A percentile compares a stretch with the other conserved stretches of the same genome.
Evolutionary conservation across 2,797 vertebrate species (phyloP).

Genomic region (Periophthalmus magnuspinnatus): DNA sequence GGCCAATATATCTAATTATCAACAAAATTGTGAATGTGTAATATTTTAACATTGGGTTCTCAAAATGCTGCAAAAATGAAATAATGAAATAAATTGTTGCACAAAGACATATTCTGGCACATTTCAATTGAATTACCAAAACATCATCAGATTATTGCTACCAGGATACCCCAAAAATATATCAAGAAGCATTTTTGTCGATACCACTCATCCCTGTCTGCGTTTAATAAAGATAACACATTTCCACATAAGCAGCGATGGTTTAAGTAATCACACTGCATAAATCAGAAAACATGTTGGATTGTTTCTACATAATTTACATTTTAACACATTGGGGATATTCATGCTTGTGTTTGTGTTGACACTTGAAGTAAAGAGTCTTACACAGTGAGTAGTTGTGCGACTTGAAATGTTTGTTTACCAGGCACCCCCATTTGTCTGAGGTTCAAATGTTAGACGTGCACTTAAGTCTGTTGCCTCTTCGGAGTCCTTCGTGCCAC

Average conservation of each 20-base stretch:
- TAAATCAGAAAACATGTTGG: background rate
- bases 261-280: background rate
- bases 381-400: background rate
- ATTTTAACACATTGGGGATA: background rate
- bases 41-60: too few species aligned
- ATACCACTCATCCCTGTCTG: background rate
- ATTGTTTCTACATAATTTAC: background rate
- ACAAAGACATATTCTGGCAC: too few species aligned
- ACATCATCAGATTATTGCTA: too few species aligned
- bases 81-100: too few species aligned
- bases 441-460: conserved; percentile 58
- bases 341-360: background rate
- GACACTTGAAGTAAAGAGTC: conserved; percentile 1
- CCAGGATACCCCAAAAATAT: background rate
- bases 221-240: background rate
- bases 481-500: conserved; percentile 47
- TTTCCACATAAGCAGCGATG: background rate
- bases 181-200: background rate
- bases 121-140: too few species aligned
- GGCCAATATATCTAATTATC: too few species aligned
- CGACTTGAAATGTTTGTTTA: conserved; percentile 31
- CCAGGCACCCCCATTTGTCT: conserved; percentile 64
- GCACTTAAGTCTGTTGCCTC: conserved; percentile 41
- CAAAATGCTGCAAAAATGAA: too few species aligned
- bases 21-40: too few species aligned